A percentile compares a stretch with the other conserved stretches of the same genome.
Evolutionary conservation across 2,888 invertebrate species (phyloP).

Genomic region (Prenolepis imparis): DNA sequence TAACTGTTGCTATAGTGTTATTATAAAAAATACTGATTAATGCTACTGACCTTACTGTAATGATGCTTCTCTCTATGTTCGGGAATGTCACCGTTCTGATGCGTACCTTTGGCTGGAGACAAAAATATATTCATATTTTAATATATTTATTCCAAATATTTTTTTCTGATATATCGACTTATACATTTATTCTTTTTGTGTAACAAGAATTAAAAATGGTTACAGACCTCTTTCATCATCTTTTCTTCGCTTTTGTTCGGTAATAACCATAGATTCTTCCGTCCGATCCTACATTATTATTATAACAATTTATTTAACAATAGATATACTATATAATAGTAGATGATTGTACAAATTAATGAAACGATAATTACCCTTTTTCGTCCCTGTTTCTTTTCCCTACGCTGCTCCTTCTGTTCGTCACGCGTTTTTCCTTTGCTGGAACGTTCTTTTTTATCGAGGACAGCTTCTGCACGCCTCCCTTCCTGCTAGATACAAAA

Average conservation of each 20-base stretch:
- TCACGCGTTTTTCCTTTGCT: conserved; percentile 87
- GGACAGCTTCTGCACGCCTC: conserved; percentile 79
- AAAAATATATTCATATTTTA: conserved; percentile 45
- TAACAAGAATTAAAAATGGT: conserved; percentile 4
- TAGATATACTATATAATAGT: neutral
- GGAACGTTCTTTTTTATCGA: conserved; percentile 84
- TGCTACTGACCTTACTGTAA: conserved; percentile 90
- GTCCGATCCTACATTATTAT: conserved; percentile 89
- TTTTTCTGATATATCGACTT: neutral
- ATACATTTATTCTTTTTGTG: neutral
- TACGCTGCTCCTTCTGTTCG: conserved; percentile 93
- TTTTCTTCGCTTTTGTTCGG: conserved; percentile 93
- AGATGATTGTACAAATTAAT: conserved; percentile 1
- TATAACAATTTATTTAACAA: conserved; percentile 37
- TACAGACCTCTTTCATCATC: conserved; percentile 91
- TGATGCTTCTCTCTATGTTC: conserved; percentile 92
- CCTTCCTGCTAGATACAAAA: conserved; percentile 77
- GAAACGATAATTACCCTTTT: conserved; percentile 91
- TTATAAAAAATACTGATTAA: conserved; percentile 29
- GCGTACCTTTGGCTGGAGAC: conserved; percentile 88
- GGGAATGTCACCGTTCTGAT: conserved; percentile 92
- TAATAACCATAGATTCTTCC: conserved; percentile 89
- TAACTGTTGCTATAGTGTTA: conserved; percentile 10
- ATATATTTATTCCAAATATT: neutral
- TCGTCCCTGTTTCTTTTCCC: conserved; percentile 93